Conservation (phyloP, 2,113 vertebrate species). For the Phrynocephalus versicolor region DNA sequence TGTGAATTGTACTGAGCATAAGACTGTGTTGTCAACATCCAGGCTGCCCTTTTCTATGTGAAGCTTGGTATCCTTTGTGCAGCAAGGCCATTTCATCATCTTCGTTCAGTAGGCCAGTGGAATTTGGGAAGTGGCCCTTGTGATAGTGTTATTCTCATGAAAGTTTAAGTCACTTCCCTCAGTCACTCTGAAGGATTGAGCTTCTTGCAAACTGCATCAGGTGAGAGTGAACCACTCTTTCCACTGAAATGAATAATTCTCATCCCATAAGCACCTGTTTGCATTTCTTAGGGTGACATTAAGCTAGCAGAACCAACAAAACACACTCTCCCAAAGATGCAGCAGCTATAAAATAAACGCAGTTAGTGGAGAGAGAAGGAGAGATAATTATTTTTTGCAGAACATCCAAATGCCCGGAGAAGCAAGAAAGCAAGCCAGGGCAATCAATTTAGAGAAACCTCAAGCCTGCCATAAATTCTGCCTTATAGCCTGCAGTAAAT, state of each 20-base stretch:
- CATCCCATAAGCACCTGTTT: neutral
- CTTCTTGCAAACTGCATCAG: constrained; percentile 2
- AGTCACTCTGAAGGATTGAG: neutral
- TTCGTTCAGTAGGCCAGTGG: neutral
- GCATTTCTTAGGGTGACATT: constrained; percentile 3
- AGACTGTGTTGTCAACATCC: too few species aligned
- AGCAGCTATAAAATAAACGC: constrained; percentile 22
- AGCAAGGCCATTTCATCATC: neutral
- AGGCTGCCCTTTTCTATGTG: too few species aligned
- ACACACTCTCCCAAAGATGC: neutral
- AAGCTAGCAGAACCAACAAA: constrained; percentile 8
- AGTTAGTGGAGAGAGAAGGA: constrained; percentile 13
- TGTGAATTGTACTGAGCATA: too few species aligned
- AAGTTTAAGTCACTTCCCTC: neutral
- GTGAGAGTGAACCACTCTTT: constrained; percentile 23
- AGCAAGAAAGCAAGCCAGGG: constrained; percentile 17
- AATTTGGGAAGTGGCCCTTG: neutral
- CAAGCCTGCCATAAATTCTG: constrained; percentile 22
- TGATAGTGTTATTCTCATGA: neutral
- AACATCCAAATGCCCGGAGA: constrained; percentile 11
- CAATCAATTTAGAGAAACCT: constrained; percentile 28
- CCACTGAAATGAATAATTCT: constrained; percentile 16
- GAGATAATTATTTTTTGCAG: constrained; percentile 35
- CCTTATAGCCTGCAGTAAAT: constrained; percentile 16
- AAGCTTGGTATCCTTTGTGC: too few species aligned